Evolutionary conservation across 2,113 vertebrate genomes (phyloP), one percentile per base, ranked within the genome.

Genomic region (Azemiops feae): DNA sequence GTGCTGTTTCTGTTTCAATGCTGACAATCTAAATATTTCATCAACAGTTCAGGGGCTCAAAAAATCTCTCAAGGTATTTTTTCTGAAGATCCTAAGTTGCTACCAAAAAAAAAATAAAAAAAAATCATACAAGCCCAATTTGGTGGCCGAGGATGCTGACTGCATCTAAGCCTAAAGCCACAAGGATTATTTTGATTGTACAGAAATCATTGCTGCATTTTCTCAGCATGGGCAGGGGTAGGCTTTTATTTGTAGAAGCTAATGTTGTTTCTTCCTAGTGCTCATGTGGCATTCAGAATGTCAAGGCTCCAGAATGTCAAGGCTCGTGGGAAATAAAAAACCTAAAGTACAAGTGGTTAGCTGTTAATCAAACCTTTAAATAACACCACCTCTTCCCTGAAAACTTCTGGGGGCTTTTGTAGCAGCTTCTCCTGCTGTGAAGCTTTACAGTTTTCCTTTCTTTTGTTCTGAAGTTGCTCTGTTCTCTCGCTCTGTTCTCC

Each of bases 331-430:
- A 97, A 96, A 94, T 0, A 94, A 88, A 81, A 93, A 94, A n/a
- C 34, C 86, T 91, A n/a, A 91, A 92, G 39, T 95, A 88, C 20
- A 47, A 93, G 9, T 90, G 91, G 93, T 94, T 96, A 94, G 81
- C 91, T 39, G 90, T 85, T 96, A 95, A 96, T 96, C 95, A 94
- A 93, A 94, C 87, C 93, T 95, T 43, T 95, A 89, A 96, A 92
- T 96, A 94, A 95, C 96, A 95, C 23, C 50, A 92, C 91, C 34
- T 93, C 89, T 11, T 95, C 74, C 94, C 39, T 91, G 92, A 90
- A 92, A 94, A 47, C 30, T 74, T 93, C 60, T 93, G 93, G 94
- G 57, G 25, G 0, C 2, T 74, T 93, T 55, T 86, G 54, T 58
- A 88, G 43, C 1, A 30, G 54, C 30, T 74, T 81, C 47, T 93